Evolutionary conservation across 2,888 invertebrate species (phyloP), one percentile per base, ranked within the genome.

Genomic region (Hesperia comma): DNA sequence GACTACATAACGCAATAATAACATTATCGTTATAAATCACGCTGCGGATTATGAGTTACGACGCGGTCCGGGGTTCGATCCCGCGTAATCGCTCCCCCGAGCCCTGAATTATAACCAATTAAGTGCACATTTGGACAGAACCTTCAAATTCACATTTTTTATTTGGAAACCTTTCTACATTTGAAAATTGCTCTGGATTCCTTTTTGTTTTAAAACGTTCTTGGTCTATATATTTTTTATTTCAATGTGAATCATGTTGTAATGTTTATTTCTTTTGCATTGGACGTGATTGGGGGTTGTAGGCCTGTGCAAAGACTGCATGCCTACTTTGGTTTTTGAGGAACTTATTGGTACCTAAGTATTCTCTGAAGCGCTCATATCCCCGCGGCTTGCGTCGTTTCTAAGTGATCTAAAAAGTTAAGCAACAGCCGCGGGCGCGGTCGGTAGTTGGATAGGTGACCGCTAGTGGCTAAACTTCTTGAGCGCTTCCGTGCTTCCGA

Each of bases 41-140:
- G 12, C 33, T 53, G 58, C 58, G 33, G 64, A 43, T 55, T 33
- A 60, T 61, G 69, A 69, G 63, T 71, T 72, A 71, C 68, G 66
- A 62, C 69, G 58, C 46, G 64, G 71, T 63, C 68, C 61, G 51
- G 46, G 66, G 53, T 73, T 75, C 71, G 71, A 73, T 69, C 72
- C 67, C 64, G 67, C 67, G 74, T 83, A 85, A 85, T 86, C 79
- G 74, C 72, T 56, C 78, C 87, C 83, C 63, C 70, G 53, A 80
- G 87, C 75, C 70, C 68, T 70, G 79, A 85, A 86, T 86, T 86
- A 85, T 79, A 73, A 75, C 75, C 82, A 87, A 86, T 87, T 86
- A 86, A 78, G 75, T 75, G 67, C 69, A 66, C 72, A 79, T 81
- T 81, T 81, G 79, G 74, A 81, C 78, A 81, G 79, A 78, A 68